Base-by-base conservation (phyloP, 2,113 vertebrate genomes). In the Salvelinus fontinalis region DNA sequence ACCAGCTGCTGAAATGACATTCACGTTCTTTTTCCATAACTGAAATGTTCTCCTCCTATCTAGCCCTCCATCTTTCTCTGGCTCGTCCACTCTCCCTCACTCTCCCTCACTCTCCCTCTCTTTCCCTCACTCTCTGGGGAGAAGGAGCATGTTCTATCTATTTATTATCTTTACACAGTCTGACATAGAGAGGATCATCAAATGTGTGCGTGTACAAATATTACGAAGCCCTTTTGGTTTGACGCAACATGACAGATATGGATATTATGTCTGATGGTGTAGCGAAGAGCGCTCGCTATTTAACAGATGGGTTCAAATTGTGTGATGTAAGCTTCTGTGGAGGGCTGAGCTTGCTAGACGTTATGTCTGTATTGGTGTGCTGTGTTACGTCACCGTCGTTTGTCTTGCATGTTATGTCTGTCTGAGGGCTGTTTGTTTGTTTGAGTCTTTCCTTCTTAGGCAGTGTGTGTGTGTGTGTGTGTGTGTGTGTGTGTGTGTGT, bases 1-100 rank as follows among this genome's bases (percentile, higher is more conserved):
- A 79, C 48, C 79, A 88, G 80, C 84, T 84, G 81, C 79, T 83
- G 82, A 67, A 78, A 77, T 70, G 31, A 83, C 71, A 82, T 54
- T 44, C 8, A 44, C 2, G 60, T 77, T 71, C 71, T 79, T 72
- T 80, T 85, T 71, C 70, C 51, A 71, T 71, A 24, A 71, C 65
- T 84, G 57, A 79, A 75, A 67, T 80, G 29, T 70, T 59, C 71
- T 78, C 22, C 71, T 26, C 70, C 3, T 62, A 34, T 71, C n/a
- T 44, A 9, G 76, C 24, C 59, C 64, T 49, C 27, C n/a, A 18
- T 39, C 31, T 51, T 6, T 60, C 18, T 1, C 16, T 0, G 31
- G 31, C 31, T n/a, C n/a, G n/a, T n/a, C n/a, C n/a, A n/a, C n/a
- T n/a, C n/a, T 34, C 31, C 31, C 31, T 34, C 31, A 5, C 18